Percentiles rank a stretch among this genome's conserved stretches.
phyloP scores from a whole-genome alignment of 2,113 vertebrate species.

The Cyanoramphus novaezelandiae region DNA sequence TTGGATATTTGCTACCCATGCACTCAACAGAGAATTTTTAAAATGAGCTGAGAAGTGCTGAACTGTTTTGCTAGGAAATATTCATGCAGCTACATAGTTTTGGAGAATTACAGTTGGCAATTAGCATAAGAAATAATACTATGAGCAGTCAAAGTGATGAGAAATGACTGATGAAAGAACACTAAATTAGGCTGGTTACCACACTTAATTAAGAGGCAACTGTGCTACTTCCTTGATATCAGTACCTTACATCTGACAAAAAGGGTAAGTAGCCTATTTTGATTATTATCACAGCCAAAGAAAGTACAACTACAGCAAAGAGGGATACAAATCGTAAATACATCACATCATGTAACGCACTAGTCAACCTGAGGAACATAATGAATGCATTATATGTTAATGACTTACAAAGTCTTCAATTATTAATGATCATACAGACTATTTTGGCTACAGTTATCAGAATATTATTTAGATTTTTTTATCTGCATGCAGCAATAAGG shows the following conservation, averaged over 20 bases:
- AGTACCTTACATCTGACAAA: constrained; percentile 33
- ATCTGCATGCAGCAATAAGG: constrained; percentile 9
- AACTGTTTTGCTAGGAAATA: constrained; percentile 34
- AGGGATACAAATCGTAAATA: not conserved
- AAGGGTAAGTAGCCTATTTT: constrained; percentile 38
- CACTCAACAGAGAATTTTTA: not conserved
- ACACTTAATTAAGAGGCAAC: constrained; percentile 57
- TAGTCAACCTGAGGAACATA: constrained; percentile 67
- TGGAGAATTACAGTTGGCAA: constrained; percentile 30
- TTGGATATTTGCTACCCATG: not conserved
- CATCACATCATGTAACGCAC: constrained; percentile 16
- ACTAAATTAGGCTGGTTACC: constrained; percentile 62
- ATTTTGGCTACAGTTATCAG: constrained; percentile 53
- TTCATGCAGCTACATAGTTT: constrained; percentile 42
- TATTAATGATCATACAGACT: constrained; percentile 62
- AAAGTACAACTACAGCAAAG: constrained; percentile 23
- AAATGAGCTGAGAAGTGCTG: not conserved
- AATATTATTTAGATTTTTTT: constrained; percentile 67
- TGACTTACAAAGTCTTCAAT: constrained; percentile 63
- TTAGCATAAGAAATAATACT: constrained; percentile 47
- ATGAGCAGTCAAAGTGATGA: constrained; percentile 44
- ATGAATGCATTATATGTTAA: constrained; percentile 69
- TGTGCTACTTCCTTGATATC: constrained; percentile 29
- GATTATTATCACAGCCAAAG: not conserved
- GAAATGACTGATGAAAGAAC: constrained; percentile 57